Evolutionary conservation across 92 coral and sea anemone genomes (phyloP), one percentile per base, ranked within the genome.

Genomic region (Diadumene lineata): DNA sequence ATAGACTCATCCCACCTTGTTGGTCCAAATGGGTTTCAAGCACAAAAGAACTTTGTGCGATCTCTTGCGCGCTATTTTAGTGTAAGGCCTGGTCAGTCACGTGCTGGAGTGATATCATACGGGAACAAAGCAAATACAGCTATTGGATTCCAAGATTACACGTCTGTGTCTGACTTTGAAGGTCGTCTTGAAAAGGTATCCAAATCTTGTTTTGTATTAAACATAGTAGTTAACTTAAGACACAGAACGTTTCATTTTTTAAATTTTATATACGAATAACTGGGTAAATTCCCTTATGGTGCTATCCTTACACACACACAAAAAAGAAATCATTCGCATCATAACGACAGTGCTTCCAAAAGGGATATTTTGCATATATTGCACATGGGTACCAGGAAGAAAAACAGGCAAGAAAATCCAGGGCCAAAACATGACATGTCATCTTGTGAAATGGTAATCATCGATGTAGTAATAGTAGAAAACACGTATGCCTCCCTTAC

Each of bases 1-100:
- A 69, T 91, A 81, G 98, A 93, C 79, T 85, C 93, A 1, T 93
- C 98, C n/a, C 67, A 72, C 29, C 76, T 77, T 65, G 92, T 88
- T 46, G 78, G 79, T 2, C 77, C 48, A 50, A 82, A 83, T 1
- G 80, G 85, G n/a, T 90, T 70, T 25, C 38, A 24, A 17, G 74
- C 68, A 15, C 84, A 91, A 76, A 88, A 87, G 50, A 34, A 73
- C 24, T 88, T 93, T 64, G 85, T 88, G 10, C 92, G 87, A 21
- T 57, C 60, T 6, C 74, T 93, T 16, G 96, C 88, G 15, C 61
- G 85, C 25, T 82, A 82, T n/a, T 80, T 88, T 51, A 85, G 81
- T 69, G 71, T 91, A 34, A 69, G 88, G 30, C 57, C 80, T n/a
- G 79, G 82, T 56, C 79, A 80, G 46, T 84, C 96, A 11, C 92